Evolutionary conservation across 1,140 invertebrate species (phyloP).

Genomic region (Zaprionus ghesquierei): DNA sequence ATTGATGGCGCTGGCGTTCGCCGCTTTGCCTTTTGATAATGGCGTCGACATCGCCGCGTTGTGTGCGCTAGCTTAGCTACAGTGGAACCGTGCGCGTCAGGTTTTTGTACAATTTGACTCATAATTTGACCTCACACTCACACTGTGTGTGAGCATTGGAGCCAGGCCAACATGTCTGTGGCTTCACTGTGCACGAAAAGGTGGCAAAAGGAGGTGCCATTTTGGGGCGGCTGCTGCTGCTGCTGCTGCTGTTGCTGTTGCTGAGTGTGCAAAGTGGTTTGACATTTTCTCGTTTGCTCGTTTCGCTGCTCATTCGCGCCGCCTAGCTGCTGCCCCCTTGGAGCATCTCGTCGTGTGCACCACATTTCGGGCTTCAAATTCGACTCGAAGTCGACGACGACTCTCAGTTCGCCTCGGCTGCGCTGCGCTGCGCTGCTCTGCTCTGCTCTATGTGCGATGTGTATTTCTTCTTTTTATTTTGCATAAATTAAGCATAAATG

Average conservation of each 20-base stretch:
- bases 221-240: slow-evolving; percentile 37
- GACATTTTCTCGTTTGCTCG: slow-evolving; percentile 72
- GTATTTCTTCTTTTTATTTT: slow-evolving; percentile 74
- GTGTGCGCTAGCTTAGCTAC: no score
- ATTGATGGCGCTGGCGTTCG: slow-evolving; percentile 69
- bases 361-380: slow-evolving; percentile 68
- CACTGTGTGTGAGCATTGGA: slow-evolving; percentile 10
- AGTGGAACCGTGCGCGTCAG: slow-evolving; percentile 63
- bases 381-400: slow-evolving; percentile 39
- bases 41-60: slow-evolving; percentile 41
- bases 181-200: slow-evolving; percentile 54
- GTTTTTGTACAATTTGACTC: slow-evolving; percentile 72
- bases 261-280: slow-evolving; percentile 74
- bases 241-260: slow-evolving; percentile 40
- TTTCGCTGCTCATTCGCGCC: slow-evolving; percentile 70
- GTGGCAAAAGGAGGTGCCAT: slow-evolving; percentile 44
- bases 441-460: slow-evolving; percentile 31
- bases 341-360: slow-evolving; percentile 53
- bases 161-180: slow-evolving; percentile 55
- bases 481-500: slow-evolving; percentile 81
- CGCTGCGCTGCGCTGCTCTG: neutral
- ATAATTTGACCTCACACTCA: slow-evolving; percentile 65
- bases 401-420: neutral
- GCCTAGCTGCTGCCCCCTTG: neutral
- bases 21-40: slow-evolving; percentile 72